Base-by-base conservation (phyloP, 2,797 vertebrate genomes). In the Labroides dimidiatus region DNA sequence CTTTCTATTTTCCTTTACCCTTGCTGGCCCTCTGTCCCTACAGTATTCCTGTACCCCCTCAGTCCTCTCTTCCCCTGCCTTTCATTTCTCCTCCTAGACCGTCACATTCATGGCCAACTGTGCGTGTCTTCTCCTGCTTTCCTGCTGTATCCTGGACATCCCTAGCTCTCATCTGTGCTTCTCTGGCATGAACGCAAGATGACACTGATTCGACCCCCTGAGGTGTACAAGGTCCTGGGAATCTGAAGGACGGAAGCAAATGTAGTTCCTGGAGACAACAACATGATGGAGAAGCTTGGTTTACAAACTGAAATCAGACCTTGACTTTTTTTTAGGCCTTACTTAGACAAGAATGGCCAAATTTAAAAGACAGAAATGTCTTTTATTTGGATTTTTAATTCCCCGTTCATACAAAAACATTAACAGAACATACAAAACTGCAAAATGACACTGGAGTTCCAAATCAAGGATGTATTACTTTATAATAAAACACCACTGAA, bases 131-230 rank as follows among this genome's bases (percentile, higher is more conserved):
- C 65, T 72, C 33, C 64, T 75, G 64, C 49, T 66, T 47, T 65
- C 51, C 50, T 51, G 56, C 66, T 62, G 65, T 61, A 73, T 60
- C 48, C 36, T 23, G n/a, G 61, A 65, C 49, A 50, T 72, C 53
- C 65, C 50, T 30, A 23, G 43, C 60, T 71, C 70, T 84, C 85
- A 82, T 77, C 82, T 89, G 76, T 87, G 73, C 64, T 64, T 75
- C 52, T 66, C 57, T 69, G 58, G 73, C 68, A 75, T 81, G 68
- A 90, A 87, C 76, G 82, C 68, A 51, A 85, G 64, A 82, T 73
- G 81, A 80, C 61, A 75, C 61, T 42, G 37, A 74, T 65, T 50
- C 49, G 60, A 67, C 75, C 71, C 65, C 47, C 50, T 48, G 27
- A 27, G 37, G 73, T 36, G 44, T 64, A 36, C 53, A 6, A 15